phyloP scores from a whole-genome alignment of 2,888 invertebrate species.

The Ophonus ardosiacus region DNA sequence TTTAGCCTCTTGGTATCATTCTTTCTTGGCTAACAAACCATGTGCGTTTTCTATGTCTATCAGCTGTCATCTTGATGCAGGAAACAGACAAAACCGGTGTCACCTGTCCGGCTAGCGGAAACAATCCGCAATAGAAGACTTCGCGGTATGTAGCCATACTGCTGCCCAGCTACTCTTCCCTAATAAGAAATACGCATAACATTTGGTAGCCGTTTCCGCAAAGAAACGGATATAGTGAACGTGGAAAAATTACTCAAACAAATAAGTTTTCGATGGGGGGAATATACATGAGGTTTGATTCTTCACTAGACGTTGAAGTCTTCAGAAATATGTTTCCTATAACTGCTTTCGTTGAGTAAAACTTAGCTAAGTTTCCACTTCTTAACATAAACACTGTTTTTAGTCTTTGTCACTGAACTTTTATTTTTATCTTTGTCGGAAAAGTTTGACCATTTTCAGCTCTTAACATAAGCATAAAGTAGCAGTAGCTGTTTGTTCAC shows the following conservation, averaged over 20 bases:
- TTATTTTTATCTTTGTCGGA: too few species aligned
- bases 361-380: too few species aligned
- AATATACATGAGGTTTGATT: background rate
- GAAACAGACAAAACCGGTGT: conserved; percentile 44
- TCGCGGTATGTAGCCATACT: conserved; percentile 35
- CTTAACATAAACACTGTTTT: too few species aligned
- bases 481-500: too few species aligned
- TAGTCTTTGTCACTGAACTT: too few species aligned
- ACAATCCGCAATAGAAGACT: conserved; percentile 41
- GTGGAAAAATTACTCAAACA: background rate
- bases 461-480: too few species aligned
- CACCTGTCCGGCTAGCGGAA: conserved; percentile 49
- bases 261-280: background rate
- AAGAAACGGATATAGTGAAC: background rate
- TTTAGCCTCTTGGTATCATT: background rate
- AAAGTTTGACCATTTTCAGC: too few species aligned
- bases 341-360: background rate
- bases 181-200: background rate
- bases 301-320: background rate
- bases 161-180: background rate
- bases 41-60: conserved; percentile 3
- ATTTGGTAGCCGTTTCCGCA: background rate
- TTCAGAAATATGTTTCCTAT: background rate
- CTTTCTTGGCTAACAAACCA: background rate
- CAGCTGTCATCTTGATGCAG: conserved; percentile 39